Evolutionary conservation across 2,888 invertebrate genomes (phyloP), one percentile per base, ranked within the genome.

Genomic region (Apodemia mormo): DNA sequence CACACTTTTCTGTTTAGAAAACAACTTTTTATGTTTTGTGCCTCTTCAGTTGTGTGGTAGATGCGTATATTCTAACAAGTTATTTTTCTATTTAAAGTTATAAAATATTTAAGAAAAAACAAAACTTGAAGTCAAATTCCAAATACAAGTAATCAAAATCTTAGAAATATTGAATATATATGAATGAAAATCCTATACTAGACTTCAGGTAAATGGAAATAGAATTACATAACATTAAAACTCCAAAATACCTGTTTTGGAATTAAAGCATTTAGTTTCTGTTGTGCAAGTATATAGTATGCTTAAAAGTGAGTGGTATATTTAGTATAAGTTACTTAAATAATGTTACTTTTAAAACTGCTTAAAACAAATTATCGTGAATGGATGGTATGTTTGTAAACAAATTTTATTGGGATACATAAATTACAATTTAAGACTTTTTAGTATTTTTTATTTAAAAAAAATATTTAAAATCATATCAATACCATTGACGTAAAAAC

Each of bases 211-310:
- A 74, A 76, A 76, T 83, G 83, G 85, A 86, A 84, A 81, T 84
- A 87, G 85, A 84, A 85, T 82, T 89, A 87, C 83, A 87, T 85
- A 85, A 40, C 9, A 40, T 40, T 40, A 83, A 22, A 80, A 83
- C 80, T 92, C 86, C 85, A 92, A 91, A 92, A 92, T 92, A 92
- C 92, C 92, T 92, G 93, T 92, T 92, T 92, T 77, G 84, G 81
- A 81, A 82, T 93, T 92, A 93, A 93, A 93, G 92, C 92, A 92
- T 93, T 87, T 77, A 81, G 89, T 92, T 90, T 79, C 88, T 83
- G 85, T 89, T 88, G 88, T 90, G 89, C 89, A 83, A 79, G 81
- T 81, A 84, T 82, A 79, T 78, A 70, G 79, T 79, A 37, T 71
- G 73, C 58, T 68, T 70, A 65, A 54, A 70, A 76, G 75, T 74